These are phyloP conservation scores for Neomonachus schauinslandi DNA, from an alignment of 2,113 vertebrate genomes.

Conservation along the genomic window DNA sequence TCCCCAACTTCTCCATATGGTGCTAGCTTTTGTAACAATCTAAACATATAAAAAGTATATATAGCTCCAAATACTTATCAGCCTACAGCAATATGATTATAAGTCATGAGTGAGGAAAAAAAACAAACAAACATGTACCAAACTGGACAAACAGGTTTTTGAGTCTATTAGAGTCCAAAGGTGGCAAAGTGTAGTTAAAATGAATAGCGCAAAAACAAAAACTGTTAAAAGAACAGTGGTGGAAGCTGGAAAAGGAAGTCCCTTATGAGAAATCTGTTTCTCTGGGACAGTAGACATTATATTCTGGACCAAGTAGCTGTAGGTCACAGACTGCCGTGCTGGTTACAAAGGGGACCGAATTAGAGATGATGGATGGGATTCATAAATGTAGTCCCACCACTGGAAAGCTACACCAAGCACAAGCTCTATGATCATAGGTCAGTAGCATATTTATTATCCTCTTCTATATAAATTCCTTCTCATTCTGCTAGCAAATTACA, in stretches of 20 bases:
- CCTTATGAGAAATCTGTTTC: neutral
- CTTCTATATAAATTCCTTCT: neutral
- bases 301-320: neutral
- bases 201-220: neutral
- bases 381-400: neutral
- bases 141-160: conserved; percentile 81
- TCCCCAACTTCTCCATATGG: neutral
- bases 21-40: neutral
- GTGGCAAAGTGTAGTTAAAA: conserved; percentile 57
- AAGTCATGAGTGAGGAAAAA: neutral
- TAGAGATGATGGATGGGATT: neutral
- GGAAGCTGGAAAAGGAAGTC: neutral
- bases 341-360: neutral
- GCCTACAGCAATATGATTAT: neutral
- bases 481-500: conserved; percentile 20
- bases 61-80: conserved; percentile 19
- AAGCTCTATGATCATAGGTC: neutral
- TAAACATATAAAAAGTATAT: neutral
- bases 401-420: conserved; percentile 14
- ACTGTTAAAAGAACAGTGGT: neutral
- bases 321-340: neutral
- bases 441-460: neutral
- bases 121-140: conserved; percentile 42
- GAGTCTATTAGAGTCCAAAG: conserved; percentile 59
- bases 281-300: neutral